Conservation (phyloP, 2,888 invertebrate species). For the Ormyrus pomaceus region DNA sequence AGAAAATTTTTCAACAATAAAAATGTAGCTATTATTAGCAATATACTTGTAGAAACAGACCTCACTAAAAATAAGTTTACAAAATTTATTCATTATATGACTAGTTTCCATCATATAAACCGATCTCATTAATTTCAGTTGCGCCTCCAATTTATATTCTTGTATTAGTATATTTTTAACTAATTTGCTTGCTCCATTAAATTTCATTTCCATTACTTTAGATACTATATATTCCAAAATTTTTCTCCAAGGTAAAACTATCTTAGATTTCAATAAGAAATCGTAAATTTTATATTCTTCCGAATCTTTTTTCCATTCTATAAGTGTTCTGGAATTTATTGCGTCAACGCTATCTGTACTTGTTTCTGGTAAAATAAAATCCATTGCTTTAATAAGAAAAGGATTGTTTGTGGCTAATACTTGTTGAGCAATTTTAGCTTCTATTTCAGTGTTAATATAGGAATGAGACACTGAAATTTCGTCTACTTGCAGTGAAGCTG, state of each 20-base stretch:
- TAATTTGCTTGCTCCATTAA: conserved; percentile 75
- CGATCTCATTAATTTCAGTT: conserved; percentile 76
- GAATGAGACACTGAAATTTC: conserved; percentile 30
- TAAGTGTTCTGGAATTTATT: conserved; percentile 4
- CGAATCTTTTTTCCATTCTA: conserved; percentile 14
- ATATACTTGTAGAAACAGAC: conserved; percentile 63
- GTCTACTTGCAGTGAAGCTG: conserved; percentile 36
- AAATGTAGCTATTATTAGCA: too few relatives aligned
- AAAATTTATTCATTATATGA: conserved; percentile 77
- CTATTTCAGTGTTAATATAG: conserved; percentile 61
- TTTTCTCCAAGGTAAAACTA: conserved; percentile 74
- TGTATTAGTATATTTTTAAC: conserved; percentile 76
- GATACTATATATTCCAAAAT: conserved; percentile 74
- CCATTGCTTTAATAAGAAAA: conserved; percentile 76
- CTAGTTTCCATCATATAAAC: conserved; percentile 78
- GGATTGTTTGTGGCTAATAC: conserved; percentile 68
- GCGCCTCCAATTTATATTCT: conserved; percentile 75
- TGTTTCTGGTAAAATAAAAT: conserved; percentile 69
- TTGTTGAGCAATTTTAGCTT: conserved; percentile 67
- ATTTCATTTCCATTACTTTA: conserved; percentile 74
- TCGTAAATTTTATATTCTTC: conserved; percentile 26
- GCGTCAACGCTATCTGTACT: conserved; percentile 62
- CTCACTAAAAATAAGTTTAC: conserved; percentile 76
- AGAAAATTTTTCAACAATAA: too few relatives aligned
- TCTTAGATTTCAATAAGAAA: conserved; percentile 58